Conservation (phyloP, 2,113 vertebrate genomes). For the Vulpes ferrilata region DNA sequence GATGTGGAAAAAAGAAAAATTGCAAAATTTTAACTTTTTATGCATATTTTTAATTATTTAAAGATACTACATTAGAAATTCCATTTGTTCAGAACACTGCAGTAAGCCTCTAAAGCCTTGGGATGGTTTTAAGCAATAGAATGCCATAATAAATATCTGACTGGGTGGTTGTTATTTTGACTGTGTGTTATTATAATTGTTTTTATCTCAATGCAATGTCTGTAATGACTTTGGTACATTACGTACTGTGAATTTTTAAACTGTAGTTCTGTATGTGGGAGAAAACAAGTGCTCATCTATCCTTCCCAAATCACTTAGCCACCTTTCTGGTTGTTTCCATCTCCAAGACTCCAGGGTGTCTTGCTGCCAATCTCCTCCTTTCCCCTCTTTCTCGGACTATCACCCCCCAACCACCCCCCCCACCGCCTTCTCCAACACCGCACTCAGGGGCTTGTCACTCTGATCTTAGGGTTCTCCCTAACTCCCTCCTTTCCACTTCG, state of each 20-base stretch:
- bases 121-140: background rate
- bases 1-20: background rate
- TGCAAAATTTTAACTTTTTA: conserved; percentile 24
- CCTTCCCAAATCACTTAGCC: background rate
- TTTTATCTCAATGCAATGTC: background rate
- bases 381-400: too few relatives aligned
- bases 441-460: too few relatives aligned
- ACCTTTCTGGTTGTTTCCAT: background rate
- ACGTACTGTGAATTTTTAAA: background rate
- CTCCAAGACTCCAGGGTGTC: accelerated
- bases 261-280: background rate
- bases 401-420: accelerated
- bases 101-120: background rate
- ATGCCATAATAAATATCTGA: accelerated
- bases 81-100: background rate
- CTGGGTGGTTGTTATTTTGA: accelerated
- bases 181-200: accelerated
- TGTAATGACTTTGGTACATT: background rate
- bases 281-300: accelerated
- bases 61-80: background rate
- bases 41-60: conserved; percentile 38
- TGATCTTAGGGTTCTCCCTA: accelerated
- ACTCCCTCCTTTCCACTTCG: background rate
- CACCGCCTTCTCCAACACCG: background rate
- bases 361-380: too few relatives aligned